These are phyloP conservation scores for Apis florea DNA, from an alignment of 1,140 invertebrate species.

Conservation along the genomic window DNA sequence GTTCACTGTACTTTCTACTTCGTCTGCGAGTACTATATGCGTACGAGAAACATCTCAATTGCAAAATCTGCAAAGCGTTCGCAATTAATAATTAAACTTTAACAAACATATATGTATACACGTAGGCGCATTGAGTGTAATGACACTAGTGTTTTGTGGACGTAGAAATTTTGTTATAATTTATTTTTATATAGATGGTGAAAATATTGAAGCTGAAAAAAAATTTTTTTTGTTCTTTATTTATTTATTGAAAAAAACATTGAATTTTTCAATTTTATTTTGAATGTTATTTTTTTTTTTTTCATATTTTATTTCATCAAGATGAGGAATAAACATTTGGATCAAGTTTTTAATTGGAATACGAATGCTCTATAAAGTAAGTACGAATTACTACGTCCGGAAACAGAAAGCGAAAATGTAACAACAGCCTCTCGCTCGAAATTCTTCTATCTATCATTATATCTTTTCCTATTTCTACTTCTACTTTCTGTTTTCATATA, in stretches of 20 bases:
- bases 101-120: not conserved
- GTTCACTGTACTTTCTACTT: conserved; percentile 59
- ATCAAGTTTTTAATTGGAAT: not conserved
- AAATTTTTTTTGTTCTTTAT: too few species aligned
- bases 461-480: conserved; percentile 19
- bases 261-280: not conserved
- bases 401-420: conserved; percentile 11
- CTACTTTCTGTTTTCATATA: not conserved
- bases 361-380: not conserved
- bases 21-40: conserved; percentile 39
- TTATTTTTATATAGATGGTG: not conserved
- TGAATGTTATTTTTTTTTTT: too few species aligned
- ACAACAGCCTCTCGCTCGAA: conserved; percentile 29
- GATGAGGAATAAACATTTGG: not conserved
- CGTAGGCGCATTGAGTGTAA: not conserved
- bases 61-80: conserved; percentile 17
- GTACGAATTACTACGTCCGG: not conserved
- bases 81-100: conserved; percentile 36
- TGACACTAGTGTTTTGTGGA: not conserved
- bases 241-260: not conserved
- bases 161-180: not conserved
- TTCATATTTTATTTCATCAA: not conserved
- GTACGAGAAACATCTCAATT: conserved; percentile 5
- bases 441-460: conserved; percentile 31
- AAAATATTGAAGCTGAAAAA: too few species aligned